Evolutionary conservation across 2,797 vertebrate genomes (phyloP).

Genomic region (Xiphophorus birchmanni): DNA sequence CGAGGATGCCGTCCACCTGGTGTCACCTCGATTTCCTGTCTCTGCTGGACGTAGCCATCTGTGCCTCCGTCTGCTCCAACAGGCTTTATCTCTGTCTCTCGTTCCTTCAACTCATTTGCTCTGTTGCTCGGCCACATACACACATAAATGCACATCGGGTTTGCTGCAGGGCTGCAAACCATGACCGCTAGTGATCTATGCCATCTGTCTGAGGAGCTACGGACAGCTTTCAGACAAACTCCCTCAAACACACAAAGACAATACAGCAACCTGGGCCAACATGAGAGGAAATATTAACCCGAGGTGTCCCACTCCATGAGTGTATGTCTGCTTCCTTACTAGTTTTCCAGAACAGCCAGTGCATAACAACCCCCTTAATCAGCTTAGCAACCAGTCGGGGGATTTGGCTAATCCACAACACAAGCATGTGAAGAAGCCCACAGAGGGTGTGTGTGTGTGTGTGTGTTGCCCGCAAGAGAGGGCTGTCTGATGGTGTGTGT

Average conservation of each 20-base stretch:
- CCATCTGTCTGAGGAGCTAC: conserved; percentile 68
- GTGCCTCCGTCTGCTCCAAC: conserved; percentile 78
- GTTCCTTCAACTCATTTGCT: conserved; percentile 20
- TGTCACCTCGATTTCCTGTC: conserved; percentile 76
- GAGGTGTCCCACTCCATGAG: conserved; percentile 32
- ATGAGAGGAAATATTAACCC: conserved; percentile 49
- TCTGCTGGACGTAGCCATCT: conserved; percentile 79
- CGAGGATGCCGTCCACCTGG: conserved; percentile 66
- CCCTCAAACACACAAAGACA: conserved; percentile 22
- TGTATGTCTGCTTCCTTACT: conserved; percentile 46
- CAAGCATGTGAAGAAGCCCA: conserved; percentile 65
- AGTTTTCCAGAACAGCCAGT: conserved; percentile 77
- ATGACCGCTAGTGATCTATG: conserved; percentile 46
- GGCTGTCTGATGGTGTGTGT: conserved; percentile 43
- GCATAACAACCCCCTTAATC: conserved; percentile 72
- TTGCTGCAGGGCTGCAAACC: conserved; percentile 42
- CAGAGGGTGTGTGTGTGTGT: conserved; percentile 49
- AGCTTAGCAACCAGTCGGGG: conserved; percentile 74
- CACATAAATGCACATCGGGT: conserved; percentile 9
- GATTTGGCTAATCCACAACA: conserved; percentile 79
- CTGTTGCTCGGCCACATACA: conserved; percentile 15
- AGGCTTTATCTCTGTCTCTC: conserved; percentile 45
- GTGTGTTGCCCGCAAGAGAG: conserved; percentile 33
- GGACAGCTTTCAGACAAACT: conserved; percentile 54
- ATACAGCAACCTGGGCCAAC: conserved; percentile 43